phyloP scores from a whole-genome alignment of 2,888 invertebrate species.

The Allacma fusca region DNA sequence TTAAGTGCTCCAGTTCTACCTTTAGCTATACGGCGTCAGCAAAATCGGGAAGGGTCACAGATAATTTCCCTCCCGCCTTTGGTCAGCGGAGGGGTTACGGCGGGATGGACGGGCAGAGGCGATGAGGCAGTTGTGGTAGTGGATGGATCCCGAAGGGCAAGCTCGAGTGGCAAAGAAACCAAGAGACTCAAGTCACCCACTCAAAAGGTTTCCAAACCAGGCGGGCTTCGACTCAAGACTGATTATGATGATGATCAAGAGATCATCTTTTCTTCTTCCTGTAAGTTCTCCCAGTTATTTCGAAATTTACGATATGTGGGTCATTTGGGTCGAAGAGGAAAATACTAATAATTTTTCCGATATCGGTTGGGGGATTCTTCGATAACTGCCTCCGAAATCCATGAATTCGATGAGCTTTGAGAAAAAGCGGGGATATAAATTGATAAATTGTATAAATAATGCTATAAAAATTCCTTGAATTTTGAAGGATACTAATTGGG shows the following conservation, averaged over 20 bases:
- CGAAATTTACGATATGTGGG: too few relatives aligned
- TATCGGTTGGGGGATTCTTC: too few relatives aligned
- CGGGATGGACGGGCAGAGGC: constrained; percentile 61
- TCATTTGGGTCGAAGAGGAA: too few relatives aligned
- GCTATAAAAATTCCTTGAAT: too few relatives aligned
- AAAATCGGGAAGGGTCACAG: constrained; percentile 61
- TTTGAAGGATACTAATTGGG: too few relatives aligned
- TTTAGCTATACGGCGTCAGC: constrained; percentile 61
- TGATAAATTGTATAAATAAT: too few relatives aligned
- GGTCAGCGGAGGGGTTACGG: constrained; percentile 62
- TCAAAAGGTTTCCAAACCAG: constrained; percentile 62
- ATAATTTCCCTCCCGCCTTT: constrained; percentile 62
- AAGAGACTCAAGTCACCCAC: constrained; percentile 54
- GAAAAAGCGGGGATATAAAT: too few relatives aligned
- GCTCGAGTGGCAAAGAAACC: neutral
- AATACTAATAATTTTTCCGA: too few relatives aligned
- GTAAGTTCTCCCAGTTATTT: constrained; percentile 28
- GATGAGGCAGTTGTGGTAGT: constrained; percentile 64
- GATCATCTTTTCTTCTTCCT: constrained; percentile 48
- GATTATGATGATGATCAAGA: constrained; percentile 64
- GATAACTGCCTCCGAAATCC: too few relatives aligned
- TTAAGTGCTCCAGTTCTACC: constrained; percentile 37
- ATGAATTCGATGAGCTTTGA: too few relatives aligned
- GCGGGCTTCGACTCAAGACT: constrained; percentile 62
- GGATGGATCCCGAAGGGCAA: constrained; percentile 41